These are phyloP conservation scores for Rhipidura dahli DNA, from an alignment of 2,113 vertebrate genomes.

Conservation along the genomic window DNA sequence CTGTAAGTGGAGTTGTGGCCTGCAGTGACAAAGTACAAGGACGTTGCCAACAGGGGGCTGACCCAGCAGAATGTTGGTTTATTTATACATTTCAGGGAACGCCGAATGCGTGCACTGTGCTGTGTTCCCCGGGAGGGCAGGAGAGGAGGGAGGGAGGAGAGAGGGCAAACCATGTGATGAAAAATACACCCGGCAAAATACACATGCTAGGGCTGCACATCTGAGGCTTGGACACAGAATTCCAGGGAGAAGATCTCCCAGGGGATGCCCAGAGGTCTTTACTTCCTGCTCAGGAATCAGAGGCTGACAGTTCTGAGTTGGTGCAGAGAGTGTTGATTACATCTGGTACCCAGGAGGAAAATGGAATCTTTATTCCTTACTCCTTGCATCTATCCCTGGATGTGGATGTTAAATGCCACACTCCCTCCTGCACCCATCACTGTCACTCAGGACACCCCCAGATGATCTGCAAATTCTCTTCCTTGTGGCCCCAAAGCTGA, in stretches of 20 bases:
- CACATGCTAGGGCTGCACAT: neutral
- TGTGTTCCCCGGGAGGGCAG: neutral
- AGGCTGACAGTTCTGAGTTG: neutral
- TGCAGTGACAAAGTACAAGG: slow-evolving; percentile 2
- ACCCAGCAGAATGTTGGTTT: slow-evolving; percentile 46
- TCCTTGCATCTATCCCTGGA: neutral
- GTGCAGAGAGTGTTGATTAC: neutral
- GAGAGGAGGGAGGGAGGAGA: neutral
- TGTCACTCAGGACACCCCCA: neutral
- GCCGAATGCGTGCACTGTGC: neutral
- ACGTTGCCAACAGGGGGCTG: slow-evolving; percentile 18
- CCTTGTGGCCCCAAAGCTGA: rapidly evolving
- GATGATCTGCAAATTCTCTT: neutral
- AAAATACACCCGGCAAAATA: neutral
- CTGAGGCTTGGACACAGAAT: neutral
- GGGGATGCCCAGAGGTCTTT: neutral
- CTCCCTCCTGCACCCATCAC: neutral
- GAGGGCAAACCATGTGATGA: neutral
- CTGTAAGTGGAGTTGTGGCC: slow-evolving; percentile 25
- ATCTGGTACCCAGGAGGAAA: neutral
- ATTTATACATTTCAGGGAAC: neutral
- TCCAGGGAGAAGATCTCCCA: neutral
- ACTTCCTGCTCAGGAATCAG: rapidly evolving
- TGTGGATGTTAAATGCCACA: neutral
- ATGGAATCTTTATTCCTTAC: neutral